phyloP scores from a whole-genome alignment of 2,888 invertebrate species.

The Hemicrepidius hirtus region DNA sequence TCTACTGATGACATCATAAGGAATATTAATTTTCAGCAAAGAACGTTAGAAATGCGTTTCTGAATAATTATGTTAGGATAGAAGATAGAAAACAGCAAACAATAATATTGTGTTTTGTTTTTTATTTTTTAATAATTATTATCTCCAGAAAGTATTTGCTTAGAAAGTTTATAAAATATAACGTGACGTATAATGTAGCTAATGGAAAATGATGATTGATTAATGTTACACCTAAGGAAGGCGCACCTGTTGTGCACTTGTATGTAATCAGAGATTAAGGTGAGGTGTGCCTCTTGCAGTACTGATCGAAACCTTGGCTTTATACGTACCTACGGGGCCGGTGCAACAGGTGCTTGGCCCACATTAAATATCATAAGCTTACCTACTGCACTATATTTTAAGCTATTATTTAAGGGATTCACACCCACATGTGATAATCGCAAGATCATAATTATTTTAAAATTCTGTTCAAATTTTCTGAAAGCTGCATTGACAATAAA shows the following conservation, averaged over 20 bases:
- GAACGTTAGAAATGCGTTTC: neutral
- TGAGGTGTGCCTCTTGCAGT: conserved; percentile 32
- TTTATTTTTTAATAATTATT: too few relatives aligned
- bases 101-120: too few relatives aligned
- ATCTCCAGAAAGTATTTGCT: neutral
- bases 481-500: neutral
- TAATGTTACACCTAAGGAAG: conserved; percentile 29
- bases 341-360: conserved; percentile 47
- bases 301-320: conserved; percentile 35
- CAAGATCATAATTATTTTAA: neutral
- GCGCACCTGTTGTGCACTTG: conserved; percentile 47
- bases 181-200: too few relatives aligned
- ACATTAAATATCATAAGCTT: conserved; percentile 41
- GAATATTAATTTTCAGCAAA: neutral
- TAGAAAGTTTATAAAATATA: neutral
- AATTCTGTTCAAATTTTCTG: neutral
- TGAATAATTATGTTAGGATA: neutral
- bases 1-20: neutral
- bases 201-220: conserved; percentile 31
- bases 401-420: conserved; percentile 15
- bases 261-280: conserved; percentile 40
- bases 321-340: conserved; percentile 23
- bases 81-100: too few relatives aligned
- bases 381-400: conserved; percentile 5
- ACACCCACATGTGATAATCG: neutral